phyloP scores from a whole-genome alignment of 2,888 invertebrate species.

The Heteromurus nitidus region DNA sequence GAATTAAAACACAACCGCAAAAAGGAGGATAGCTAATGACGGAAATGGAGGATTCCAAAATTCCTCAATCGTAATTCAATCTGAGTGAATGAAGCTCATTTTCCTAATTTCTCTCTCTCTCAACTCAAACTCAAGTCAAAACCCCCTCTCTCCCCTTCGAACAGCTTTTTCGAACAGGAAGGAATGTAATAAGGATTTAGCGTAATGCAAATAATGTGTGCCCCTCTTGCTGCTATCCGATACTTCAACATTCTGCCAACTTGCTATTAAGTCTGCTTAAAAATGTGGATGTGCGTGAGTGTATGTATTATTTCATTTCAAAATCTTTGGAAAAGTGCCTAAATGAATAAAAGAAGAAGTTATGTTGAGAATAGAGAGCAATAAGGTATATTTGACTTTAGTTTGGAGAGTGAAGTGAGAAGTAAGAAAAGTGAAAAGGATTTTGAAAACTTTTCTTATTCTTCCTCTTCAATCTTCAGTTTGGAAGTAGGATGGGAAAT shows the following conservation, averaged over 20 bases:
- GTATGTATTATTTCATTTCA: not conserved
- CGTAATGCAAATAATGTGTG: not conserved
- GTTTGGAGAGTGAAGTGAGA: not conserved
- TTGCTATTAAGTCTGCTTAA: not conserved
- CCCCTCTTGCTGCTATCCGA: not conserved
- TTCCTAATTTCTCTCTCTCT: not conserved
- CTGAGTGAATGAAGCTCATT: constrained; percentile 10
- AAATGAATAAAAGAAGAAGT: constrained; percentile 13
- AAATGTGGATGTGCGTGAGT: not conserved
- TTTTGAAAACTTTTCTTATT: not conserved
- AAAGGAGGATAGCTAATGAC: constrained; percentile 44
- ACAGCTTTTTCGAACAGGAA: not conserved
- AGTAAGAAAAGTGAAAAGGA: not conserved
- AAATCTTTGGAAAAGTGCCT: constrained; percentile 9
- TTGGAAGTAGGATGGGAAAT: too few species aligned
- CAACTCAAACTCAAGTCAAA: not conserved
- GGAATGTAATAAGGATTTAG: not conserved
- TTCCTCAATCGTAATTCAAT: constrained; percentile 48
- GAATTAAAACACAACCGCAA: constrained; percentile 44
- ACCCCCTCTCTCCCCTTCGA: not conserved
- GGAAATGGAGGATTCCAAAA: constrained; percentile 38
- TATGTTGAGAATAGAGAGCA: not conserved
- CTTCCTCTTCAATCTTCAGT: not conserved
- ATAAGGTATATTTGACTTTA: not conserved
- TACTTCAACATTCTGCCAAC: not conserved